Conservation (phyloP, 2,888 invertebrate genomes). For the Lottia gigantea region DNA sequence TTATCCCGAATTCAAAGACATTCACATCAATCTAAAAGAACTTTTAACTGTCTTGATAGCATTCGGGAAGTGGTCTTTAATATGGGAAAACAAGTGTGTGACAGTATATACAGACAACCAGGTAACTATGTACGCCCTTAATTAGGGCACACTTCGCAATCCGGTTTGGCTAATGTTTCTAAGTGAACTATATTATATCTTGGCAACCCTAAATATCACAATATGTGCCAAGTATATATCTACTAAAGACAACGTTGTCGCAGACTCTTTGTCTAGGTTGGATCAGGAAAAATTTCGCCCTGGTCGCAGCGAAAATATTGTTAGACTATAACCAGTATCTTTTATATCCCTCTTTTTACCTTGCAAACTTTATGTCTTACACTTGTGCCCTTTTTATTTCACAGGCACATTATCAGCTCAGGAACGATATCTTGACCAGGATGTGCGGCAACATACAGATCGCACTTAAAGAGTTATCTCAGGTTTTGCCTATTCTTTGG, state of each 20-base stretch:
- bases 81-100: background rate
- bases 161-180: background rate
- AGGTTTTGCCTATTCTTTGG: background rate
- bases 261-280: background rate
- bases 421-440: background rate
- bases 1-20: no score
- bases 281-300: background rate
- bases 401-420: background rate
- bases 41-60: conserved; percentile 4
- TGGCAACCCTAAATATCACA: background rate
- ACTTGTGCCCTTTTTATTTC: background rate
- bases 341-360: background rate
- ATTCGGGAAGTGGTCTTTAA: background rate
- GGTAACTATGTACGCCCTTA: background rate
- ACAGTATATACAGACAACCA: no score
- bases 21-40: background rate
- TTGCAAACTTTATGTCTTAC: background rate
- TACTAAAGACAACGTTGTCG: background rate
- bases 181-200: background rate
- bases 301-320: background rate
- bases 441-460: background rate
- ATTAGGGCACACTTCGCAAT: background rate
- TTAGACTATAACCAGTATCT: background rate
- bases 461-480: background rate
- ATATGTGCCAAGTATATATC: conserved; percentile 1